A percentile compares a stretch with the other conserved stretches of the same genome.
Conservation (phyloP, 2,113 vertebrate species). For the Eurypyga helias region DNA sequence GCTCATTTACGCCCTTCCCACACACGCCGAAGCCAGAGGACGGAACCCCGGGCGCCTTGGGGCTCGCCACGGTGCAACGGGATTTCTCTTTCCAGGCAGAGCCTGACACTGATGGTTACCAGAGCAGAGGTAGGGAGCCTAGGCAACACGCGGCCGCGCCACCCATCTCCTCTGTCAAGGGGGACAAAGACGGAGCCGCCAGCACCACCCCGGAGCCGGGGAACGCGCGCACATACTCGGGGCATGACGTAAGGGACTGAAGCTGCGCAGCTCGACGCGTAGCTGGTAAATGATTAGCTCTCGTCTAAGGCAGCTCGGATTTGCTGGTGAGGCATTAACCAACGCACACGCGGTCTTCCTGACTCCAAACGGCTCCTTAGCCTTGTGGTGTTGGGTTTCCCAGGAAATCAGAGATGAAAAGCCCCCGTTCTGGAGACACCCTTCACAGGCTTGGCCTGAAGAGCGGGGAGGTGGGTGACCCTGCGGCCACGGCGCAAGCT, state of each 20-base stretch:
- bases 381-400: background rate
- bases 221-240: fast-evolving
- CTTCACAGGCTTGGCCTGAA: background rate
- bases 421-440: background rate
- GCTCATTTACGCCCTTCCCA: background rate
- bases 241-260: background rate
- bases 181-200: background rate
- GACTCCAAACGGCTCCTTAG: background rate
- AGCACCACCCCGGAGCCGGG: background rate
- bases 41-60: background rate
- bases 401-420: background rate
- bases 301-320: fast-evolving
- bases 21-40: background rate
- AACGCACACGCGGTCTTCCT: fast-evolving
- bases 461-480: background rate
- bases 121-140: background rate
- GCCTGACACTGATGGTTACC: background rate
- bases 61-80: fast-evolving
- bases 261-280: background rate
- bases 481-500: background rate
- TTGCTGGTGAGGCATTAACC: conserved; percentile 26
- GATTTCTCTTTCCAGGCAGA: background rate
- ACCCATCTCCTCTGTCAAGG: background rate
- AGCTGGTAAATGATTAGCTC: conserved; percentile 39
- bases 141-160: fast-evolving